These are phyloP conservation scores for Eudyptes chrysolophus DNA, from an alignment of 2,113 vertebrate genomes.

Conservation along the genomic window DNA sequence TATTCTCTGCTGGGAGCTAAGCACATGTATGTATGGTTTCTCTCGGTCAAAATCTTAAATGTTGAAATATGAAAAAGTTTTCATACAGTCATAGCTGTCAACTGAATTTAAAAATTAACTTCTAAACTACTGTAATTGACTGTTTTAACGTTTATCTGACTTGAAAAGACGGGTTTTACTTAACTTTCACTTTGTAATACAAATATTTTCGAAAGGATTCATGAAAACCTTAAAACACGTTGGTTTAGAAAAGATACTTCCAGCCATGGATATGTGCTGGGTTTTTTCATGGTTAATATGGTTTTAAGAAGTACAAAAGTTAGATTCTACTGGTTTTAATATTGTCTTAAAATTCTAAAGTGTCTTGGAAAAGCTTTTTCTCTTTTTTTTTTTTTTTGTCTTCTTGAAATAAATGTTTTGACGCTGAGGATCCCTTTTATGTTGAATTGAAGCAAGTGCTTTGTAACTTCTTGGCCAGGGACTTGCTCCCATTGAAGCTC, in stretches of 20 bases:
- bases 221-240: background rate
- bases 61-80: background rate
- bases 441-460: background rate
- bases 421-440: background rate
- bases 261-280: background rate
- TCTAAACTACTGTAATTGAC: background rate
- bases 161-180: background rate
- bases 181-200: background rate
- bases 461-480: background rate
- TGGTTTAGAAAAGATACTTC: background rate
- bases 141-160: background rate
- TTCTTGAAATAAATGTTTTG: background rate
- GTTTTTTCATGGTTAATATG: background rate
- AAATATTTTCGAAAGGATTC: background rate
- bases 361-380: background rate
- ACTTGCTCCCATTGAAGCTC: background rate
- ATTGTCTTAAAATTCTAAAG: background rate
- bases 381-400: too few species aligned
- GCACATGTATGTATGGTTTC: accelerated
- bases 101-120: background rate
- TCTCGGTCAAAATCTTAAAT: background rate
- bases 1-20: background rate
- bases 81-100: background rate
- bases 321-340: background rate
- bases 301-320: background rate